Conservation (phyloP, 2,888 invertebrate genomes). For the Xylota segnis region DNA sequence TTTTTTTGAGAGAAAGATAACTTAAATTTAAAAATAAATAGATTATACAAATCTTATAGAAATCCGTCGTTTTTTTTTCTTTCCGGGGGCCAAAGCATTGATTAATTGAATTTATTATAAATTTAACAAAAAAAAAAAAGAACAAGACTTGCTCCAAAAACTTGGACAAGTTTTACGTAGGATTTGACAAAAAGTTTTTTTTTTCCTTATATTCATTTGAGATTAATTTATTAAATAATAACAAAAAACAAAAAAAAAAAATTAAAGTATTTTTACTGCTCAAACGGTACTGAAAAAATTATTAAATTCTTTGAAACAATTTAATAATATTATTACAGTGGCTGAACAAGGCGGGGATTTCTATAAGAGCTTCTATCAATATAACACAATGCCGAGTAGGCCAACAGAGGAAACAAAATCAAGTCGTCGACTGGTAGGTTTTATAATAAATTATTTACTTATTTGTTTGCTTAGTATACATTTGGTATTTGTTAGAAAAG, state of each 20-base stretch:
- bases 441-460: conserved; percentile 51
- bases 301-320: conserved; percentile 77
- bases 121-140: conserved; percentile 62
- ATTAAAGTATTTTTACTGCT: conserved; percentile 47
- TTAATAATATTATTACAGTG: conserved; percentile 88
- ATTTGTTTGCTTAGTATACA: conserved; percentile 39
- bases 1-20: conserved; percentile 17
- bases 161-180: conserved; percentile 49
- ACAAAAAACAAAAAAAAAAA: conserved; percentile 71
- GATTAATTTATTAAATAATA: conserved; percentile 59
- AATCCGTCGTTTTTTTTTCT: conserved; percentile 81
- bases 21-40: conserved; percentile 56
- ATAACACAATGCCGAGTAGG: conserved; percentile 87
- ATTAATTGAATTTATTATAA: conserved; percentile 85
- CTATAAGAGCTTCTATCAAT: conserved; percentile 93
- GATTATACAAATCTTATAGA: conserved; percentile 82
- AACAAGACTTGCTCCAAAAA: conserved; percentile 30
- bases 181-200: conserved; percentile 65
- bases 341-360: conserved; percentile 92
- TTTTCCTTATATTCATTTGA: conserved; percentile 56
- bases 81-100: conserved; percentile 68
- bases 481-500: conserved; percentile 31
- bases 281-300: conserved; percentile 77
- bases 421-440: conserved; percentile 89
- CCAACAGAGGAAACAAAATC: conserved; percentile 86